Evolutionary conservation across 2,888 invertebrate species (phyloP), one percentile per base, ranked within the genome.

Genomic region (Dryobota labecula): DNA sequence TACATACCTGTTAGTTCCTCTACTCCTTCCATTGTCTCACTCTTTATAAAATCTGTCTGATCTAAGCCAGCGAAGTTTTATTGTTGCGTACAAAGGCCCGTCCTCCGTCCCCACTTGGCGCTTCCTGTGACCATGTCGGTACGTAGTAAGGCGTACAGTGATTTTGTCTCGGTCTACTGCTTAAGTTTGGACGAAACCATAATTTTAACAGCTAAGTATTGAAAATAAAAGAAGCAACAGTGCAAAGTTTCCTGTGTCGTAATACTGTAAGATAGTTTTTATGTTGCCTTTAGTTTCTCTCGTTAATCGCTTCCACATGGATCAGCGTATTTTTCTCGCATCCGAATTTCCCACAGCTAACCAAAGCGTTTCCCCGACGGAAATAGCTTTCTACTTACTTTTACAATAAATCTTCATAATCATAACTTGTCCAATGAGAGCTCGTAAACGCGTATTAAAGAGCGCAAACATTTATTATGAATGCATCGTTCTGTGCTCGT

Each of bases 341-440:
- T 51, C 63, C 63, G n/a, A 83, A 80, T 80, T 70, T 64, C 66
- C 75, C 66, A 69, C 69, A 73, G 54, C 53, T 43, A 83, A 80
- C 68, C 58, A 43, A 69, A 53, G 33, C 69, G 15, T 73, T 73
- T 80, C 66, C 68, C 49, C 66, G 30, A 56, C 80, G 75, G 75
- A 83, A 67, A 67, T 47, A 8, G 69, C 75, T 80, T 73, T 80
- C 80, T 79, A 69, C 67, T 69, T 63, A 72, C 83, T 74, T 67
- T 83, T 73, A 83, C 62, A 66, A 66, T 66, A 78, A 83, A 79
- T 65, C 65, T 41, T 51, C 45, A 62, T 61, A 61, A 81, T 73
- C 30, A 79, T 76, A 77, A 81, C 62, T 79, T 67, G 53, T 70
- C 70, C 67, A 76, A 74, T 72, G 11, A 54, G n/a, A 61, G 54